Evolutionary conservation across 2,797 vertebrate genomes (phyloP), one percentile per base, ranked within the genome.

Genomic region (Hypotaenidia okinawae): DNA sequence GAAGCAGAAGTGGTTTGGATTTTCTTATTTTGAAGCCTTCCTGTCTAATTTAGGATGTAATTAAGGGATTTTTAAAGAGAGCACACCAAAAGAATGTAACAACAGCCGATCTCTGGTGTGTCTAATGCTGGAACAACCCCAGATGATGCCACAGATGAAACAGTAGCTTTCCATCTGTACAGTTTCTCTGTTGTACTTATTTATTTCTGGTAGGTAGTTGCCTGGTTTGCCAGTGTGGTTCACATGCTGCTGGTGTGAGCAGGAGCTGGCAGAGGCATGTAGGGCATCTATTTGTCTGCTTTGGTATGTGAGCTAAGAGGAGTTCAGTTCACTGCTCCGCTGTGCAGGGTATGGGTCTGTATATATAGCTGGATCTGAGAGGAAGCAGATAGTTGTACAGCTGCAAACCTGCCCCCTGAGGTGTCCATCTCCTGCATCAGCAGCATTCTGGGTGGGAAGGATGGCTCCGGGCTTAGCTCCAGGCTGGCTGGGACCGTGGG

Each of bases 201-300:
- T 70, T 73, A 66, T 92, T 94, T 91, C 67, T 93, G 80, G 52
- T 61, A 76, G 47, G 14, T 68, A 91, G 51, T 73, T 93, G 75
- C 35, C 61, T 82, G 55, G 43, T 41, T 88, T 91, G 49, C 49
- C 49, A 28, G 25, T 6, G 18, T 64, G 89, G 54, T 47, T 94
- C 47, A 41, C 0, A 1, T 74, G n/a, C 37, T 51, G 70, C 35
- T 83, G 64, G 19, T 45, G 30, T 32, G 35, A 88, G 22, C 58
- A 58, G 61, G 47, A 70, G 35, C 84, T 84, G 35, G 43, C 3
- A 27, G 49, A 62, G 77, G 13, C 54, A 4, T 3, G 14, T 54
- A 41, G 62, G 57, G 24, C 86, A 81, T 54, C 32, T 35, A 21
- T 91, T 94, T 83, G 74, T 28, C 72, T 90, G 45, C 64, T 90